phyloP scores from a whole-genome alignment of 2,797 vertebrate species.

The Sebastiscus tertius region DNA sequence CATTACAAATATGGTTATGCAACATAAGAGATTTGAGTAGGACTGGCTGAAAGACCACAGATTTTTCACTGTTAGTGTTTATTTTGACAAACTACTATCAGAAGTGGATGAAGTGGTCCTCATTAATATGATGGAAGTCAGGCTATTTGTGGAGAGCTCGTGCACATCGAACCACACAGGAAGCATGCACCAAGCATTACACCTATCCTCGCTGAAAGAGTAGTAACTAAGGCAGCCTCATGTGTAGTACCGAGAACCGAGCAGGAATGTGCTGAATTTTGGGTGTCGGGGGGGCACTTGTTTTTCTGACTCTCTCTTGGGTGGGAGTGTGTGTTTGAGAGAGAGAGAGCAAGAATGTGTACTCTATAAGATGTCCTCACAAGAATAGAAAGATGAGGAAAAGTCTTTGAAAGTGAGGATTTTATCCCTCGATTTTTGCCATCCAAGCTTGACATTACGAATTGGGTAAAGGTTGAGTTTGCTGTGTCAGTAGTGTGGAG shows the following conservation, averaged over 20 bases:
- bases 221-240: conserved; percentile 1
- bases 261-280: conserved; percentile 55
- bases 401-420: not conserved
- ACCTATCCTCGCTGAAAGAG: not conserved
- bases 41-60: not conserved
- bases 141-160: not conserved
- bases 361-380: not conserved
- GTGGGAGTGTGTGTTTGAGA: not conserved
- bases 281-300: conserved; percentile 17
- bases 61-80: not conserved
- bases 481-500: not conserved
- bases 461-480: not conserved
- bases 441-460: not conserved
- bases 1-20: not conserved
- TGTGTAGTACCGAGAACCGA: not conserved
- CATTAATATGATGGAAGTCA: not conserved
- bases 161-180: not conserved
- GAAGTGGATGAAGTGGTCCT: not conserved
- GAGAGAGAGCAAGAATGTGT: not conserved
- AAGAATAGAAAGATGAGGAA: not conserved
- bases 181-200: not conserved
- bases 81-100: not conserved
- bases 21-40: no score
- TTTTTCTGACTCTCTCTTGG: conserved; percentile 1
- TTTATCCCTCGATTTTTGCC: not conserved